A percentile compares a stretch with the other conserved stretches of the same genome.
phyloP scores from a whole-genome alignment of 2,113 vertebrate genomes.

The Mohoua ochrocephala region DNA sequence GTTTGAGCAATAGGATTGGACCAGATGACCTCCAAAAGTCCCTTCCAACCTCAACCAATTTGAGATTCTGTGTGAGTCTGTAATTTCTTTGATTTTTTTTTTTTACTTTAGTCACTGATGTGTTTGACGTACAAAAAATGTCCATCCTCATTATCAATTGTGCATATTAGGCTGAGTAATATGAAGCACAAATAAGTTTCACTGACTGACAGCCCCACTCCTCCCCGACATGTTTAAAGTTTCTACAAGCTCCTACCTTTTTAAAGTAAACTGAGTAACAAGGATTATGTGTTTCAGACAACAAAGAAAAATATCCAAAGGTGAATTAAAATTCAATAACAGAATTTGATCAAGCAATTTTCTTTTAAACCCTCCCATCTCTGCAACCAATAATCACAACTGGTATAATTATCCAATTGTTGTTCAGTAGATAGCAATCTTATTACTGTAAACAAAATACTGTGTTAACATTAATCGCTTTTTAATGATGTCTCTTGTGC shows the following conservation, averaged over 20 bases:
- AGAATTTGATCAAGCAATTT: constrained; percentile 6
- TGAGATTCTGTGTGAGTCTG: neutral
- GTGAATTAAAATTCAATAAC: constrained; percentile 3
- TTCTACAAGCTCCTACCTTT: neutral
- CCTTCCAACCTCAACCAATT: neutral
- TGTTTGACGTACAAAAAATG: neutral
- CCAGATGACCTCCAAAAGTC: neutral
- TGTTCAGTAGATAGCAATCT: constrained; percentile 1
- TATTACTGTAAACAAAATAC: constrained; percentile 53
- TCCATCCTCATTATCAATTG: neutral
- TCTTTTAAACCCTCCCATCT: constrained; percentile 31
- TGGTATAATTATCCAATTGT: constrained; percentile 21
- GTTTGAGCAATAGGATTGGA: neutral
- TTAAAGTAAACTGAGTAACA: neutral
- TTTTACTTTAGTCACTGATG: neutral
- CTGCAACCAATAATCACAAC: constrained; percentile 17
- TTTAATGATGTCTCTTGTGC: neutral
- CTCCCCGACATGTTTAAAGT: rapidly evolving
- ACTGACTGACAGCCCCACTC: neutral
- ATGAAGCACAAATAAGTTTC: neutral
- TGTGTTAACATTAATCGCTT: constrained; percentile 10
- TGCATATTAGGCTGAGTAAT: neutral
- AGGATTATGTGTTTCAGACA: neutral
- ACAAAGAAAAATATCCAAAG: neutral
- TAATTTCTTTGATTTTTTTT: neutral